These are phyloP conservation scores for Euglossa dilemma DNA, from an alignment of 1,140 invertebrate species.

Conservation along the genomic window DNA sequence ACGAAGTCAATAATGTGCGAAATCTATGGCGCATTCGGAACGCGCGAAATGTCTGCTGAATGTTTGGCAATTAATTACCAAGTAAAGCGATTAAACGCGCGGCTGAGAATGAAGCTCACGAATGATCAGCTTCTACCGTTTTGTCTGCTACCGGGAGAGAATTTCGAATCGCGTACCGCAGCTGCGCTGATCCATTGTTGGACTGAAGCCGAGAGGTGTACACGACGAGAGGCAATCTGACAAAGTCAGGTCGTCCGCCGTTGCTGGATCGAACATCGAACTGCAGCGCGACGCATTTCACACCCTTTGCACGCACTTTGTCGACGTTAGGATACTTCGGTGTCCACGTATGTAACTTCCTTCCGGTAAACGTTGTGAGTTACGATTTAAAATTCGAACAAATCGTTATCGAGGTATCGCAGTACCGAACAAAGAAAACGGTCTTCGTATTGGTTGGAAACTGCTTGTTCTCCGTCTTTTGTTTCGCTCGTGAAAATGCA, in stretches of 20 bases:
- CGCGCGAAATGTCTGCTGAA: conserved; percentile 39
- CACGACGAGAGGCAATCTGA: conserved; percentile 51
- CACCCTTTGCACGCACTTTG: conserved; percentile 54
- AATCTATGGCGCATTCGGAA: conserved; percentile 50
- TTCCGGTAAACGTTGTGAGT: conserved; percentile 24
- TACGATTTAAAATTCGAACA: conserved; percentile 47
- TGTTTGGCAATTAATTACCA: conserved; percentile 18
- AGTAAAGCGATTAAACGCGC: conserved; percentile 21
- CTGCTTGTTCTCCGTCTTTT: conserved; percentile 18
- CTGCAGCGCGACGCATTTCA: conserved; percentile 63
- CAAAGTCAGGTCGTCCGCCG: conserved; percentile 56
- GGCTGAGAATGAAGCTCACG: conserved; percentile 3
- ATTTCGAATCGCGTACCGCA: conserved; percentile 40
- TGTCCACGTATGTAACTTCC: conserved; percentile 36
- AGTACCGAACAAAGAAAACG: conserved; percentile 27
- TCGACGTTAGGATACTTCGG: conserved; percentile 1
- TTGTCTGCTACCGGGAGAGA: conserved; percentile 34
- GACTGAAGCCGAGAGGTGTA: conserved; percentile 44
- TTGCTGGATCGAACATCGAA: conserved; percentile 66
- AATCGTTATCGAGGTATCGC: conserved; percentile 38
- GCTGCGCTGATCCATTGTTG: conserved; percentile 43
- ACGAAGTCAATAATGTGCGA: conserved; percentile 43
- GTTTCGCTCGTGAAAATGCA: conserved; percentile 29
- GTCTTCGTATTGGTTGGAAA: conserved; percentile 4
- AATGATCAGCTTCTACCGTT: conserved; percentile 33